Evolutionary conservation across 2,888 invertebrate species (phyloP).

Genomic region (Mongoloraphidia duomilia): DNA sequence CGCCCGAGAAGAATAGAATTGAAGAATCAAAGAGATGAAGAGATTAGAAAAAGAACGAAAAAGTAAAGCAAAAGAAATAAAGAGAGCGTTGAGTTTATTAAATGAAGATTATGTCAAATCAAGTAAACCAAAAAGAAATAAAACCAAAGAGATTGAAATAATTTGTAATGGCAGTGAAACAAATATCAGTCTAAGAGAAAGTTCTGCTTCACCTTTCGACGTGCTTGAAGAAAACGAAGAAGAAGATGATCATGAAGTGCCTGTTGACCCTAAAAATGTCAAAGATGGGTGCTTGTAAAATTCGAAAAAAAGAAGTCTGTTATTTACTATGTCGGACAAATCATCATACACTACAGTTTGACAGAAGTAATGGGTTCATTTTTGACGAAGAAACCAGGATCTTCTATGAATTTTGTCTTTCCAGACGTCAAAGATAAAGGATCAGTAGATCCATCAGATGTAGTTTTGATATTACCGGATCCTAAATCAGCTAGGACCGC

Average conservation of each 20-base stretch:
- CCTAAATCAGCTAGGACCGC: conserved; percentile 4
- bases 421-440: too few relatives aligned
- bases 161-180: conserved; percentile 8
- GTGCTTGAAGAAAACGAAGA: not conserved
- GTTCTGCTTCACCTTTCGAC: conserved; percentile 11
- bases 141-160: conserved; percentile 4
- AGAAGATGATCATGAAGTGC: conserved; percentile 2
- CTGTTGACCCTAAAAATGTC: conserved; percentile 5
- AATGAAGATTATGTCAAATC: conserved; percentile 2
- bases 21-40: conserved; percentile 4
- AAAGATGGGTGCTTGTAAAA: conserved; percentile 6
- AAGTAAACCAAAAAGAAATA: conserved; percentile 1
- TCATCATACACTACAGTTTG: conserved; percentile 3
- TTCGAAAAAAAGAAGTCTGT: conserved; percentile 7
- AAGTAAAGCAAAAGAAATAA: conserved; percentile 3
- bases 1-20: conserved; percentile 1
- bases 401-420: too few relatives aligned
- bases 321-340: conserved; percentile 6
- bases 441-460: not conserved
- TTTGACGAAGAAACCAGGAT: too few relatives aligned
- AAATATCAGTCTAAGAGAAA: conserved; percentile 8
- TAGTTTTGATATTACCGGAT: conserved; percentile 10
- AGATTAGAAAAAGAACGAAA: conserved; percentile 4
- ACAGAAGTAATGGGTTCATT: too few relatives aligned
- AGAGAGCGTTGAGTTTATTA: conserved; percentile 4